Percentiles rank a stretch among this genome's conserved stretches.
Evolutionary conservation across 2,888 invertebrate genomes (phyloP).

Genomic region (Thyatira batis): DNA sequence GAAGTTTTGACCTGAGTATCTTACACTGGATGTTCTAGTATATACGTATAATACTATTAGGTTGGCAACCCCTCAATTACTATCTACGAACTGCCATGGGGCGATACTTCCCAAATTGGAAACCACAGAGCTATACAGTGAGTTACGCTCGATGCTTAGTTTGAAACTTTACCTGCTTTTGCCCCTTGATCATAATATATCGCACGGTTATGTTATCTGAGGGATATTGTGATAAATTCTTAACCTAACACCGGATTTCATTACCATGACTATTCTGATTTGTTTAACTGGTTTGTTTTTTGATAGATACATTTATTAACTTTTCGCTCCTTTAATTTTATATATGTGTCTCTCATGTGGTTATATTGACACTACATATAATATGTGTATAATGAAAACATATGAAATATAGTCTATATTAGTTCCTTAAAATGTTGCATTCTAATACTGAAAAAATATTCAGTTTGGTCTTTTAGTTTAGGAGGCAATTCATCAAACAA

Average conservation of each 20-base stretch:
- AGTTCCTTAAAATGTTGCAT: too few species aligned
- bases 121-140: not conserved
- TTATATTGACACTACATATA: too few species aligned
- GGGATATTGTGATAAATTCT: conserved; percentile 16
- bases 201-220: conserved; percentile 20
- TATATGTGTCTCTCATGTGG: too few species aligned
- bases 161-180: conserved; percentile 36
- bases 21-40: not conserved
- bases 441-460: too few species aligned
- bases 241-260: not conserved
- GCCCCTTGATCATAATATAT: conserved; percentile 27
- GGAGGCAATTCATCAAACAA: too few species aligned
- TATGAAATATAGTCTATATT: too few species aligned
- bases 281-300: not conserved
- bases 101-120: conserved; percentile 1
- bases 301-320: too few species aligned
- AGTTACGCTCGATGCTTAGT: conserved; percentile 12
- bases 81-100: not conserved
- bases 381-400: too few species aligned
- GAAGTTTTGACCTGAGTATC: not conserved
- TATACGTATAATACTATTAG: not conserved
- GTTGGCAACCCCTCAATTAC: not conserved
- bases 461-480: too few species aligned
- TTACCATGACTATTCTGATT: not conserved
- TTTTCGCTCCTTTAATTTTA: too few species aligned